A percentile compares a stretch with the other conserved stretches of the same genome.
Evolutionary conservation across 2,113 vertebrate genomes (phyloP).

Genomic region (western clawed frog (Xenopus tropicalis)): DNA sequence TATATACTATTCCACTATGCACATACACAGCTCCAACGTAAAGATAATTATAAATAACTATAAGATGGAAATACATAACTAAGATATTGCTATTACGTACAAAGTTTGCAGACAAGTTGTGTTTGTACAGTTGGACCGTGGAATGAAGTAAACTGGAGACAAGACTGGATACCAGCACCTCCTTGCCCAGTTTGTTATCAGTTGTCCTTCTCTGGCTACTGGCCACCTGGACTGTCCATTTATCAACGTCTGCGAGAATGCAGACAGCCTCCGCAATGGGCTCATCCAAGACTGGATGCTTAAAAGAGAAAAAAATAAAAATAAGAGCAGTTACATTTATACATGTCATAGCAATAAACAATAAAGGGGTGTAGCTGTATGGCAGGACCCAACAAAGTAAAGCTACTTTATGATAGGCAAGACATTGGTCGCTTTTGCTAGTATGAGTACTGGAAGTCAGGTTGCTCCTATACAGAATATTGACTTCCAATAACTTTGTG

Average conservation of each 20-base stretch:
- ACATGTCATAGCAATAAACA: too few species aligned
- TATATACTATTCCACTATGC: too few species aligned
- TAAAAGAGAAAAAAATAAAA: slow-evolving; percentile 29
- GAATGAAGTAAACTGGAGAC: slow-evolving; percentile 91
- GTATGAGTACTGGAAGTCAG: too few species aligned
- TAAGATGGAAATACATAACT: too few species aligned
- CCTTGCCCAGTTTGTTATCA: slow-evolving; percentile 90
- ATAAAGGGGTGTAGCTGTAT: too few species aligned
- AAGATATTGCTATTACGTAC: slow-evolving; percentile 64
- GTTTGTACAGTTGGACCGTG: slow-evolving; percentile 94
- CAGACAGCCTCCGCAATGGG: slow-evolving; percentile 97
- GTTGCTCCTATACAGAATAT: too few species aligned
- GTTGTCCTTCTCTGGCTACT: slow-evolving; percentile 89
- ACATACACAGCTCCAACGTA: too few species aligned
- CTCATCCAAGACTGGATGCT: slow-evolving; percentile 97
- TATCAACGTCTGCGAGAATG: slow-evolving; percentile 96
- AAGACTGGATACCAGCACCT: slow-evolving; percentile 92
- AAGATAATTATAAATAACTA: too few species aligned
- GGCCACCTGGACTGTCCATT: slow-evolving; percentile 95
- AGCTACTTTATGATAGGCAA: too few species aligned
- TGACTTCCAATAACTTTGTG: too few species aligned
- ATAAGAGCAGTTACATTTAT: background rate
- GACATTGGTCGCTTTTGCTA: too few species aligned
- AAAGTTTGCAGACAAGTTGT: slow-evolving; percentile 95
- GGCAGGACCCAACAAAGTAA: too few species aligned